Conservation (phyloP, 2,797 vertebrate species). For the Halcyon leucocephala region DNA sequence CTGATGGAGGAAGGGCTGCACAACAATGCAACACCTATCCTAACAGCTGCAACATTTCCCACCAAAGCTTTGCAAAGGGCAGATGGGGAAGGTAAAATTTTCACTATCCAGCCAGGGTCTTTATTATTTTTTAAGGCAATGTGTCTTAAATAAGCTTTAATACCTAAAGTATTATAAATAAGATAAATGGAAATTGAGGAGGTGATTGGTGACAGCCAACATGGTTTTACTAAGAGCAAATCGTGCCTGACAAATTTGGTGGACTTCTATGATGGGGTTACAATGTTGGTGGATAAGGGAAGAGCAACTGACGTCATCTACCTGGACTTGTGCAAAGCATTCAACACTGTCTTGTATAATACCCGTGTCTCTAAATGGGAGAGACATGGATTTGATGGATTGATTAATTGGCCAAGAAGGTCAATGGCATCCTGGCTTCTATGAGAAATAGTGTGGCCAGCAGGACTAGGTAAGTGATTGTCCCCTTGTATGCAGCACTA, state of each 20-base stretch:
- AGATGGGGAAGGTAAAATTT: too few species aligned
- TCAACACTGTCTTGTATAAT: too few species aligned
- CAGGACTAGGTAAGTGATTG: too few species aligned
- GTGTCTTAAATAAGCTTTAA: background rate
- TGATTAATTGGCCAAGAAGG: too few species aligned
- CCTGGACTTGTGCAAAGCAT: too few species aligned
- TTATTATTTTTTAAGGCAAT: background rate
- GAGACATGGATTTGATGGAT: too few species aligned
- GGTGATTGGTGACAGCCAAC: background rate
- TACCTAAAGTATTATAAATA: background rate
- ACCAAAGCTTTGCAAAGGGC: background rate
- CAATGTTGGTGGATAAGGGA: background rate
- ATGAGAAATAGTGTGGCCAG: too few species aligned
- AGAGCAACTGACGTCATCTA: too few species aligned
- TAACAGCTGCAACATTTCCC: background rate
- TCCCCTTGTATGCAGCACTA: too few species aligned
- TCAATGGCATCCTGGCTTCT: too few species aligned
- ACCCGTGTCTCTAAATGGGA: too few species aligned
- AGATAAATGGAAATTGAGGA: background rate
- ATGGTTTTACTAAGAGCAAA: background rate
- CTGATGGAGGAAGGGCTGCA: background rate
- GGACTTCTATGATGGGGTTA: background rate
- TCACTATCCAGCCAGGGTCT: background rate
- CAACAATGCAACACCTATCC: background rate
- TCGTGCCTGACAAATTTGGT: background rate